A percentile compares a stretch with the other conserved stretches of the same genome.
phyloP scores from a whole-genome alignment of 2,888 invertebrate genomes.

The Allacma fusca region DNA sequence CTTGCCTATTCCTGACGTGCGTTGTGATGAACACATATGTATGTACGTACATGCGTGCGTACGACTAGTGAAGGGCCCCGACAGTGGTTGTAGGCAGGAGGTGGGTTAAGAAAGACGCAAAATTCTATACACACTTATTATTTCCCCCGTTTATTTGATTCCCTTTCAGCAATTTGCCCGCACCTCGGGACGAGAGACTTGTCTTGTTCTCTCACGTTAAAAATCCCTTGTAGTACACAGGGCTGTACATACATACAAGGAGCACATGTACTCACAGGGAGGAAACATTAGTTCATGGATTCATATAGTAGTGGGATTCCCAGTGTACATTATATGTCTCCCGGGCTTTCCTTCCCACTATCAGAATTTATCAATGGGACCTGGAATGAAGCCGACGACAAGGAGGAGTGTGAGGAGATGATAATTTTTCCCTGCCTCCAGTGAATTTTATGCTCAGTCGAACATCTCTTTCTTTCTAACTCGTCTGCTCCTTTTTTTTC shows the following conservation, averaged over 20 bases:
- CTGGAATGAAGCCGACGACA: constrained; percentile 23
- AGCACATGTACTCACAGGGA: too few species aligned
- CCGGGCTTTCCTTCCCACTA: constrained; percentile 34
- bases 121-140: constrained; percentile 18
- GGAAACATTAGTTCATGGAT: neutral
- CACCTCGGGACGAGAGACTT: neutral
- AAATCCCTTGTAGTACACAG: neutral
- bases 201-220: neutral
- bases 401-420: constrained; percentile 39
- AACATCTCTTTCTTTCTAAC: constrained; percentile 26
- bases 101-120: neutral
- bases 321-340: constrained; percentile 19
- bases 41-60: too few species aligned
- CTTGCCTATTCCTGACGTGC: too few species aligned
- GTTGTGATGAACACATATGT: too few species aligned
- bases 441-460: constrained; percentile 45
- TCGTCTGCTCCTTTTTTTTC: constrained; percentile 17
- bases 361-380: constrained; percentile 37
- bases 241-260: neutral
- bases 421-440: constrained; percentile 43
- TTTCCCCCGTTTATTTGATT: constrained; percentile 36
- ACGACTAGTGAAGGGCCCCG: too few species aligned
- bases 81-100: too few species aligned
- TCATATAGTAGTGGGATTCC: too few species aligned
- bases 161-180: constrained; percentile 33